A percentile compares a stretch with the other conserved stretches of the same genome.
These are phyloP conservation scores for Aldrovandia affinis DNA, from an alignment of 2,797 vertebrate genomes.

Conservation along the genomic window DNA sequence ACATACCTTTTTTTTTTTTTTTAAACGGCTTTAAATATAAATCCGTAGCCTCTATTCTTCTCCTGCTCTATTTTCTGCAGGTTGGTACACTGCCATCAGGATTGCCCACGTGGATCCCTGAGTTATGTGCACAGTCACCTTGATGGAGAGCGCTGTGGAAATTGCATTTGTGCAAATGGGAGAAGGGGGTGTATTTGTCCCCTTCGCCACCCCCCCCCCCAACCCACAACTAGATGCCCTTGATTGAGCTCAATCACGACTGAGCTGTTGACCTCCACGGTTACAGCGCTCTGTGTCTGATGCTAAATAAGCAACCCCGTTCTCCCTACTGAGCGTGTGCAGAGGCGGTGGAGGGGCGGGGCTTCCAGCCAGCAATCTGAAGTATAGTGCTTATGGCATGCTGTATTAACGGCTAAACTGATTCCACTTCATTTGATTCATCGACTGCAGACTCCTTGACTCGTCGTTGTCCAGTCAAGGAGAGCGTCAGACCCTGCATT, in stretches of 20 bases:
- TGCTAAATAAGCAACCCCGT: conserved; percentile 51
- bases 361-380: conserved; percentile 22
- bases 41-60: conserved; percentile 16
- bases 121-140: conserved; percentile 71
- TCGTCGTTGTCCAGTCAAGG: background rate
- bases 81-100: conserved; percentile 44
- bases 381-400: conserved; percentile 37
- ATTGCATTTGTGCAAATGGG: conserved; percentile 71
- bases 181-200: conserved; percentile 49
- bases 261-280: conserved; percentile 65
- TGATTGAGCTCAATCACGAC: conserved; percentile 67
- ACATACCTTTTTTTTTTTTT: conserved; percentile 11
- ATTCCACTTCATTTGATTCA: conserved; percentile 70
- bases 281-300: conserved; percentile 64
- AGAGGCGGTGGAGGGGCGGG: conserved; percentile 30
- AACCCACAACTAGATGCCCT: conserved; percentile 58
- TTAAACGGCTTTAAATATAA: conserved; percentile 14
- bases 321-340: conserved; percentile 32
- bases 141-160: conserved; percentile 62
- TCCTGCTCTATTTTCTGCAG: conserved; percentile 21
- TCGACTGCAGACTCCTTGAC: conserved; percentile 41
- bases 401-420: conserved; percentile 59
- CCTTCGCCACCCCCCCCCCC: conserved; percentile 25
- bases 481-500: background rate
- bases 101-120: conserved; percentile 52